A percentile compares a stretch with the other conserved stretches of the same genome.
These are phyloP conservation scores for Berghia stephanieae DNA, from an alignment of 1,140 invertebrate species.

Conservation along the genomic window DNA sequence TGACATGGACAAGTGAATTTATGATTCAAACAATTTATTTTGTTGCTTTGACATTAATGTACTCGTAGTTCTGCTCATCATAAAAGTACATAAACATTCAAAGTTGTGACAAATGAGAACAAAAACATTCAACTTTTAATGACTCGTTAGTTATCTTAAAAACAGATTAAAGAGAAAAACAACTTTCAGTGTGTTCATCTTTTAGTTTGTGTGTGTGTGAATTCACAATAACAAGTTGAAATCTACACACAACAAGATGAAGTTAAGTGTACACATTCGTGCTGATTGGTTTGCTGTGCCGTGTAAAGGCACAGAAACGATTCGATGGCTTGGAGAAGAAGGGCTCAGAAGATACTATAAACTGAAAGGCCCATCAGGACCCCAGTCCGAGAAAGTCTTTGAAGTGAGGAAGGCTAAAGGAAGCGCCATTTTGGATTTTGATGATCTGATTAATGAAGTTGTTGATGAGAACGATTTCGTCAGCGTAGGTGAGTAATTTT, in stretches of 20 bases:
- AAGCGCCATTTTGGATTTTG: conserved; percentile 73
- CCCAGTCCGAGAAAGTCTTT: conserved; percentile 66
- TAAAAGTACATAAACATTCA: no score
- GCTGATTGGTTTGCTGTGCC: conserved; percentile 76
- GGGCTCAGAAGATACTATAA: conserved; percentile 70
- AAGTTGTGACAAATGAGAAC: not conserved
- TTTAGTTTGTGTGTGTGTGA: not conserved
- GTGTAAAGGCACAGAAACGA: conserved; percentile 68
- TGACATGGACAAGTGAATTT: not conserved
- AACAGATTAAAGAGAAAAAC: not conserved
- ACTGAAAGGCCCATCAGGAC: conserved; percentile 46
- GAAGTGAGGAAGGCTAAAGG: conserved; percentile 74
- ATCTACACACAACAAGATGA: conserved; percentile 66
- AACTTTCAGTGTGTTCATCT: not conserved
- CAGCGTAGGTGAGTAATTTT: conserved; percentile 70
- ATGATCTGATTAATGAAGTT: conserved; percentile 71
- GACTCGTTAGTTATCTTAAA: not conserved
- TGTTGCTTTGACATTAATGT: no score
- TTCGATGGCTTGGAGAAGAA: conserved; percentile 73
- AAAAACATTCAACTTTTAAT: not conserved
- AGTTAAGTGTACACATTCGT: conserved; percentile 72
- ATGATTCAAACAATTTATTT: not conserved
- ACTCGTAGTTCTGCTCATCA: no score
- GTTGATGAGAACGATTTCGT: conserved; percentile 76
- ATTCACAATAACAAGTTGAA: not conserved